Conservation (phyloP, 2,888 invertebrate species). For the Hyppa rectilinea region DNA sequence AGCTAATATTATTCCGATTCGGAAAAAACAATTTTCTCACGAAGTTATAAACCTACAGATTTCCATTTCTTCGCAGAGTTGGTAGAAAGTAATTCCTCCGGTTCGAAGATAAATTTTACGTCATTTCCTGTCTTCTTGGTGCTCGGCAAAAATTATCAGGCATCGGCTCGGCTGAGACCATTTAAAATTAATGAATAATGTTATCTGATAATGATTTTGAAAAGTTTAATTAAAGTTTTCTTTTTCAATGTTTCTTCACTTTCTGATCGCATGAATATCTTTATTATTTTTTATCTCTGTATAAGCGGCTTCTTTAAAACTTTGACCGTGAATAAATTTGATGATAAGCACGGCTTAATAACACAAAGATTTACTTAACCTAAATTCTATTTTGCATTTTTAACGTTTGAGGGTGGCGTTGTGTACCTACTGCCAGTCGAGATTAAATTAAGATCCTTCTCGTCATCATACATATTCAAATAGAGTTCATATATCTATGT, state of each 20-base stretch:
- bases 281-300: conserved; percentile 82
- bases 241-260: conserved; percentile 79
- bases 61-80: conserved; percentile 87
- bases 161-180: conserved; percentile 85
- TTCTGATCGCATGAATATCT: conserved; percentile 87
- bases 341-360: conserved; percentile 66
- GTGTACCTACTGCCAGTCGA: conserved; percentile 12
- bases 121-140: conserved; percentile 87
- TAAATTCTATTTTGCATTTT: conserved; percentile 60
- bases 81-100: conserved; percentile 87
- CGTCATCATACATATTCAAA: conserved; percentile 31
- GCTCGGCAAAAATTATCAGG: conserved; percentile 88
- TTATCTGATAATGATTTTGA: conserved; percentile 89
- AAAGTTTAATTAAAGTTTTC: conserved; percentile 90
- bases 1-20: conserved; percentile 85
- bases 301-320: conserved; percentile 80
- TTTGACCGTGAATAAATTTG: conserved; percentile 80
- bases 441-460: conserved; percentile 39
- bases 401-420: conserved; percentile 28
- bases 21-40: conserved; percentile 85
- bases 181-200: conserved; percentile 91
- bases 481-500: not conserved
- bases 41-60: conserved; percentile 88
- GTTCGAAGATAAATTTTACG: conserved; percentile 88
- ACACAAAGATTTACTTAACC: conserved; percentile 58